Base-by-base conservation (phyloP, 1,140 invertebrate genomes). In the Sipha flava region DNA sequence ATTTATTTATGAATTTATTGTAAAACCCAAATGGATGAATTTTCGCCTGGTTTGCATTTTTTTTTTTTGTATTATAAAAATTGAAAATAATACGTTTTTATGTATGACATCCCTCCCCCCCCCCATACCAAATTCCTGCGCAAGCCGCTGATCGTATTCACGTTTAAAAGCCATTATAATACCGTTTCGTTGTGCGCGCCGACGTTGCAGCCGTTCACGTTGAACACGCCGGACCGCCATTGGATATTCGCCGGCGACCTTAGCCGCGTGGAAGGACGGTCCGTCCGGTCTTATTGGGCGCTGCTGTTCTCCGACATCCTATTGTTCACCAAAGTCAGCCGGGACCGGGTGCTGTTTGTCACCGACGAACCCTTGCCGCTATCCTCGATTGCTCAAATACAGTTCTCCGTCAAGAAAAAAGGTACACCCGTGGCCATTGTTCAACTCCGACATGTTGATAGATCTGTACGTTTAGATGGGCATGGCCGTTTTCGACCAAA, bases 231-330 rank as follows among this genome's bases (percentile, higher is more conserved):
- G 52, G 92, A 92, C 9, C 88, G 94, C 80, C 92, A 94, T 85
- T 95, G 93, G 93, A 91, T 95, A 62, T 94, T 95, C 81, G 93
- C 93, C 16, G 93, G 93, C 1, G 93, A 94, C 81, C 84, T 95
- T 23, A 91, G 90, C 12, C 89, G 92, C 79, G 91, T 94, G 1
- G 93, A 94, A 86, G 92, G 92, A 1, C 88, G 92, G n/a, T 90
- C 91, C 12, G 87, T 93, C 16, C 88, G 92, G 81, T 91, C 93
- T 1, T 94, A 92, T 82, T 95, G 94, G 93, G 93, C 92, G 1
- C 85, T 95, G 64, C 86, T 95, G 3, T 92, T 95, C 83, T 92
- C 90, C 79, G 94, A 95, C 84, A 88, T 95, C 40, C 88, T 95
- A 2, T 88, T 95, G 0, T 94, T 95, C 83, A 92, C 94, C 7